Base-by-base conservation (phyloP, 92 coral and sea anemone species). In the Epizoanthus rinbou region DNA sequence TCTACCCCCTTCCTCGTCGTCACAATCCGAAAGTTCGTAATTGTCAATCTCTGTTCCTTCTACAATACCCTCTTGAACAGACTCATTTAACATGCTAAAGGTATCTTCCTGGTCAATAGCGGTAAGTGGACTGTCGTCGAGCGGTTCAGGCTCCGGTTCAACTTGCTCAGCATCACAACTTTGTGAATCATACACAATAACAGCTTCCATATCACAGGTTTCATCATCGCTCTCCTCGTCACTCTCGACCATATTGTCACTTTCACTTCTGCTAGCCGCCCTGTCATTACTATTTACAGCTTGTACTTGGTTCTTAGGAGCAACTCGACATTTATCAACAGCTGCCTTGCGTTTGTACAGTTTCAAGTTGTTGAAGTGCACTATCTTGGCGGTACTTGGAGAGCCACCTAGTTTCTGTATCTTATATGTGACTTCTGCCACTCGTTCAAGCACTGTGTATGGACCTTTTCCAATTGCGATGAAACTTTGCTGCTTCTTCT, bases 401-500 rank as follows among this genome's bases (percentile, higher is more conserved):
- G 86, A 50, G 74, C 83, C 82, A 7, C 62, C 64, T 52, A 79
- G 82, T 67, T 73, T 88, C 72, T 85, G 75, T 31, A 88, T 72
- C 81, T 85, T 54, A 47, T 91, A 82, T 74, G 78, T 91, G 23
- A 82, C 84, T 18, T 91, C 92, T 43, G 84, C 87, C 24, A 84
- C 65, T 82, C 82, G 79, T 54, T 87, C 86, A 19, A 69, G n/a
- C 50, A 91, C 91, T 21, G 56, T 64, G 66, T 18, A 88, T 33
- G 85, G 89, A 39, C 88, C 93, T 63, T n/a, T 85, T 84, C 89
- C 94, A 84, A 31, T 80, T 69, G 14, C 86, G 73, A 65, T 74
- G 91, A 37, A 88, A 88, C 47, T 88, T 88, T 10, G 88, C 64
- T 18, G 88, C 80, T 63, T 90, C 87, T 24, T 79, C 87, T 17